Percentiles rank a stretch among this genome's conserved stretches.
Conservation (phyloP, 2,113 vertebrate species). For the Tretioscincus oriximinensis region DNA sequence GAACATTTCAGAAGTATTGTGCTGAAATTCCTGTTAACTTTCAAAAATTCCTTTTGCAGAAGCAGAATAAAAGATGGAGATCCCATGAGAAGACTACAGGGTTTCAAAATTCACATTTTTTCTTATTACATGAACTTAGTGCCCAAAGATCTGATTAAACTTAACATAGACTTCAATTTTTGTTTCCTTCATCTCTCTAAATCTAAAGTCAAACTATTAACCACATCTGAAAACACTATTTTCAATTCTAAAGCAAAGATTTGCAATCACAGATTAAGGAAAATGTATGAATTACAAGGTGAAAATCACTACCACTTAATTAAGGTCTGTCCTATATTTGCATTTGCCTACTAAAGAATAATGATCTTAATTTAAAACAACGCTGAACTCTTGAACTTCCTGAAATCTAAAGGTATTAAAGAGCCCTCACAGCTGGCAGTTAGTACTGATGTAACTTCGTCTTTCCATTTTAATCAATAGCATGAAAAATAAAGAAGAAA, state of each 20-base stretch:
- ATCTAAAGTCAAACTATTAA: not conserved
- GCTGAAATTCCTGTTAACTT: conserved; percentile 54
- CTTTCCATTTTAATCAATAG: conserved; percentile 21
- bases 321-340: not conserved
- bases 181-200: not conserved
- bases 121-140: not conserved
- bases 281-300: conserved; percentile 11
- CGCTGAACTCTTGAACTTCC: conserved; percentile 29
- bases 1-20: conserved; percentile 40
- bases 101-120: not conserved
- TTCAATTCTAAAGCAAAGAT: not conserved
- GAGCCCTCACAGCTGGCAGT: conserved; percentile 10
- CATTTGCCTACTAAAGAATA: conserved; percentile 16
- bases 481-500: conserved; percentile 7
- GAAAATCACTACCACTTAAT: conserved; percentile 12
- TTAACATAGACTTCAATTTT: not conserved
- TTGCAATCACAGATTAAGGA: not conserved
- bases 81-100: not conserved
- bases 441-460: not conserved
- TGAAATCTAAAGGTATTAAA: conserved; percentile 7
- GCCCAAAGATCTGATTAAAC: not conserved
- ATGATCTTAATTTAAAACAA: conserved; percentile 12
- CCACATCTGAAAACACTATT: not conserved
- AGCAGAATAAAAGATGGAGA: not conserved
- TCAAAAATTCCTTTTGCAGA: conserved; percentile 43